Evolutionary conservation across 23 tunicate species (phyloP), one percentile per base, ranked within the genome.

Genomic region (Trididemnum nubilum): DNA sequence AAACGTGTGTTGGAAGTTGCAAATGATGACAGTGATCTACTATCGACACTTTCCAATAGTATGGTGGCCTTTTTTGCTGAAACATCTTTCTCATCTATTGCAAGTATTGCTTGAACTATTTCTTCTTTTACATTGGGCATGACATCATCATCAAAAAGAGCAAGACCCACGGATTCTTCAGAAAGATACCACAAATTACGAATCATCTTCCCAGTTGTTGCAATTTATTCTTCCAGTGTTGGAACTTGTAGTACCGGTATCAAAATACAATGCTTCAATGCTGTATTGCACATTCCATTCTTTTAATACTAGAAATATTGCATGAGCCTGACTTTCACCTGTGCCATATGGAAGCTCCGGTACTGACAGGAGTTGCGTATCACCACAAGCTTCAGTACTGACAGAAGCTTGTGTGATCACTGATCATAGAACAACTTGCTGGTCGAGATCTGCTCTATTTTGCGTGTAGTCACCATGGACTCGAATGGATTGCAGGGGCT

Each of bases 101-200:
- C 54, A 44, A 44, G 15, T 15, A 44, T 44, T 7, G 54, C 54
- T 44, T 44, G 54, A 9, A 44, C 54, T 7, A 44, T 44, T 44
- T 44, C 54, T 44, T 44, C 54, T 44, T 44, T 44, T 9, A 44
- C 54, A 44, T 44, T 44, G 54, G 54, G 54, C 54, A 44, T 44
- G 54, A 67, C 37, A 67, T 67, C 74, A 67, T 67, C 74, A 67
- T 33, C 25, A 9, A 67, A 33, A 7, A 67, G 18, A 12, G 74
- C 37, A 21, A 67, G 25, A 67, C 74, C 74, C 22, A 67, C 74
- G 38, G 33, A 67, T 67, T 67, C 21, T 38, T 67, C 74, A 12
- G 74, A 31, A 9, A 67, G 38, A 67, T 12, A 33, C 74, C 38
- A 67, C 74, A 67, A 24, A 12, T 67, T 37, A 24, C 74, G 26